Conservation (phyloP, 35 echinoderm and acorn worm genomes). For the Lytechinus pictus region DNA sequence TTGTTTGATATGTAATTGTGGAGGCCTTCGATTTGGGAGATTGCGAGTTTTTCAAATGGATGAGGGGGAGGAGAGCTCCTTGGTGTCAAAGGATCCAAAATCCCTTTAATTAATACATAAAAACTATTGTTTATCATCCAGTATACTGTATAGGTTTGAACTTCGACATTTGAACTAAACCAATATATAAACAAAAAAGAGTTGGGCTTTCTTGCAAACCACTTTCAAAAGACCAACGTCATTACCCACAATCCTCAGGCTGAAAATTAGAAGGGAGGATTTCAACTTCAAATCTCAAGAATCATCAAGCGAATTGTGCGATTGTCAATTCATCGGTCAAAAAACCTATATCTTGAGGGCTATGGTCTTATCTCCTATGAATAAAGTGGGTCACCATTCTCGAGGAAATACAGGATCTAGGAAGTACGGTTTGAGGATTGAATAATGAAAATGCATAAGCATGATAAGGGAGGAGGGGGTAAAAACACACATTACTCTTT, state of each 20-base stretch:
- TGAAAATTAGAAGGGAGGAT: background rate
- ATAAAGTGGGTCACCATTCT: background rate
- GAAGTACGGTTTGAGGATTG: background rate
- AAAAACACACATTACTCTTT: background rate
- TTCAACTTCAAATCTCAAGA: slow-evolving; percentile 3
- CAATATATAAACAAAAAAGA: background rate
- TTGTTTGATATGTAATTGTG: too few species aligned
- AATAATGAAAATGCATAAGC: background rate
- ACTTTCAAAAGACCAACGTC: background rate
- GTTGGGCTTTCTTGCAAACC: too few species aligned
- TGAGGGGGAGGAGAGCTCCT: too few species aligned
- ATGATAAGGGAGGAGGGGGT: background rate
- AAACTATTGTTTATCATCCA: background rate
- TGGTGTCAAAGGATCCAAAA: too few species aligned
- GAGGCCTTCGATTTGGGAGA: too few species aligned
- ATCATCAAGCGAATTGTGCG: background rate
- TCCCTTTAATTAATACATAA: too few species aligned
- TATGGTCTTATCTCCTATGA: background rate
- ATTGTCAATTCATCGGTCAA: background rate
- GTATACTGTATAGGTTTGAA: background rate
- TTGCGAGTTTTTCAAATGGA: too few species aligned
- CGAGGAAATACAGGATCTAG: background rate
- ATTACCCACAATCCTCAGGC: background rate
- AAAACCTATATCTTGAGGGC: slow-evolving; percentile 4
- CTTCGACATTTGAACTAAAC: background rate